phyloP scores from a whole-genome alignment of 2,797 vertebrate species.

The Sebastes nivosus region DNA sequence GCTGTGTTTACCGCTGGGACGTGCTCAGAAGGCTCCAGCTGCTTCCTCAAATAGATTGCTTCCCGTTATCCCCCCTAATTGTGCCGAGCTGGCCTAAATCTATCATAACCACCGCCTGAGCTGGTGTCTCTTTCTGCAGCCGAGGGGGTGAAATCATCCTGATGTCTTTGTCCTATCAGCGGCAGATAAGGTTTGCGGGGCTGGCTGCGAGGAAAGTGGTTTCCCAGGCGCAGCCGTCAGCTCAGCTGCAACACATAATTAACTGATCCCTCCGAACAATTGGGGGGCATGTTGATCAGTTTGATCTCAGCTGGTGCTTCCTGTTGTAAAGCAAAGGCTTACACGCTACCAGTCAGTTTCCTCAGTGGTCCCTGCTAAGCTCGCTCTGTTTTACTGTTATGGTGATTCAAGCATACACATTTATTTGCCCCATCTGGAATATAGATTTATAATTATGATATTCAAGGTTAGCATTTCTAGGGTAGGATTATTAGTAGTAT shows the following conservation, averaged over 20 bases:
- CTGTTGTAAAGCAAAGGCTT: constrained; percentile 52
- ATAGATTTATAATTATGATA: neutral
- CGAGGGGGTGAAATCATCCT: constrained; percentile 34
- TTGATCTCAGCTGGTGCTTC: constrained; percentile 71
- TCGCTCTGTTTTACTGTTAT: neutral
- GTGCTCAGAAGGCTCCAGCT: constrained; percentile 56
- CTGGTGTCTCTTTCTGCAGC: constrained; percentile 32
- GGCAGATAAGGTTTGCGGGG: constrained; percentile 46
- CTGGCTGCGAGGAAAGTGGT: constrained; percentile 25
- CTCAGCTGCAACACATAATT: constrained; percentile 64
- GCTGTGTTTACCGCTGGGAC: constrained; percentile 39
- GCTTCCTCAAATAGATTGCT: constrained; percentile 60
- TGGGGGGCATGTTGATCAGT: constrained; percentile 55
- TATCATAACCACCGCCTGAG: constrained; percentile 27
- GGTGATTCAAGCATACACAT: neutral
- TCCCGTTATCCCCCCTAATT: constrained; percentile 53
- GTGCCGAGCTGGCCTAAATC: constrained; percentile 46
- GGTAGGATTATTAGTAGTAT: neutral
- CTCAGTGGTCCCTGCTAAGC: constrained; percentile 27
- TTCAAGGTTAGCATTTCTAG: neutral
- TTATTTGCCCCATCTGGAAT: constrained; percentile 3
- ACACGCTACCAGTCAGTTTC: constrained; percentile 35
- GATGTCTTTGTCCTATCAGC: constrained; percentile 45
- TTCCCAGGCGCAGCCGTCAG: constrained; percentile 41
- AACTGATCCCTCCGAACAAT: constrained; percentile 47